Evolutionary conservation across 1,140 invertebrate species (phyloP).

Genomic region (Asbolus verrucosus): DNA sequence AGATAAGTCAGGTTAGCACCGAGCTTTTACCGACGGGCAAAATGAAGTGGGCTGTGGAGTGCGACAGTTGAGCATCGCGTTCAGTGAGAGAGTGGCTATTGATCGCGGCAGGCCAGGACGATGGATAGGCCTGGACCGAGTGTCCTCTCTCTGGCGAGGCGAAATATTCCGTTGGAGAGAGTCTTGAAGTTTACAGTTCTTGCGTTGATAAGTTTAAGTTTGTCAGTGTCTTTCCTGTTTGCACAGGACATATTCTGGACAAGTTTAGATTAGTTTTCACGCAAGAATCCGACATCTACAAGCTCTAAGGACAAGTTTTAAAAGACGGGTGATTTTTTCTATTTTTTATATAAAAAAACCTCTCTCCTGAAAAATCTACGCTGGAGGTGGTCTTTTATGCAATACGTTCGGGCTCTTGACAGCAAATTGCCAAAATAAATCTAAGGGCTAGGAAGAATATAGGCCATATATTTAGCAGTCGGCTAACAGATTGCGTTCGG

Average conservation of each 20-base stretch:
- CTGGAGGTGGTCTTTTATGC: constrained; percentile 34
- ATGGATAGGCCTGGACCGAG: constrained; percentile 40
- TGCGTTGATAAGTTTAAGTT: constrained; percentile 39
- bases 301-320: no score
- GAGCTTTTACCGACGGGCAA: constrained; percentile 13
- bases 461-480: constrained; percentile 41
- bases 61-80: constrained; percentile 42
- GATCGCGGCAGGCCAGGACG: constrained; percentile 36
- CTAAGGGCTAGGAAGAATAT: constrained; percentile 37
- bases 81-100: constrained; percentile 28
- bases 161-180: constrained; percentile 8
- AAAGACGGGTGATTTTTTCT: constrained; percentile 22
- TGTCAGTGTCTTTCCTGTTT: constrained; percentile 38
- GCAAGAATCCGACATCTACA: constrained; percentile 17
- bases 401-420: constrained; percentile 40
- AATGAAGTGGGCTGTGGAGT: constrained; percentile 44
- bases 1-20: constrained; percentile 37
- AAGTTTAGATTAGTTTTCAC: constrained; percentile 33
- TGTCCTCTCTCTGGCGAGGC: constrained; percentile 41
- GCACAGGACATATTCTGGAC: constrained; percentile 31
- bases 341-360: constrained; percentile 22
- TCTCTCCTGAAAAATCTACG: constrained; percentile 29
- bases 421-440: constrained; percentile 45
- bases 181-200: not conserved
- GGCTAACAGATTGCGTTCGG: constrained; percentile 41